phyloP scores from a whole-genome alignment of 2,797 vertebrate genomes.

The Streptopelia turtur region DNA sequence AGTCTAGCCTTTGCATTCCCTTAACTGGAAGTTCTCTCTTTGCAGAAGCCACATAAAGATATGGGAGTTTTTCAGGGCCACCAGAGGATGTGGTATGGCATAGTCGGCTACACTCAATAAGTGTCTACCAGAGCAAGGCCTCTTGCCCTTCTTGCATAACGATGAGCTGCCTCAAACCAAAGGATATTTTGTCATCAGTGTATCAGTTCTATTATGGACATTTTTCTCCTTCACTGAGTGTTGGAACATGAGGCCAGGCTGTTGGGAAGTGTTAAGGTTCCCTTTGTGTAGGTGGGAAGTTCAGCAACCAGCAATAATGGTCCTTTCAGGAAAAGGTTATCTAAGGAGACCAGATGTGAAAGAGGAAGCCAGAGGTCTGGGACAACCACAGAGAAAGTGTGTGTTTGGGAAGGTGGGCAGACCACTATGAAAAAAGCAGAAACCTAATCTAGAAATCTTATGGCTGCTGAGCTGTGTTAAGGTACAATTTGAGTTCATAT shows the following conservation, averaged over 20 bases:
- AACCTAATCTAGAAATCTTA: not conserved
- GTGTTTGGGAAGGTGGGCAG: not conserved
- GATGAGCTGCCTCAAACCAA: not conserved
- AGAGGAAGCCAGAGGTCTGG: not conserved
- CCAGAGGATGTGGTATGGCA: not conserved
- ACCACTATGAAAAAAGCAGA: not conserved
- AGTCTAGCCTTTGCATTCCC: not conserved
- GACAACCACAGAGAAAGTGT: accelerated
- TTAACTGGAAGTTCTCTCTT: not conserved
- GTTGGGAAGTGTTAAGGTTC: not conserved
- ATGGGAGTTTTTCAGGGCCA: not conserved
- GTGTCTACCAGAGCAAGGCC: not conserved
- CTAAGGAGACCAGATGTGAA: not conserved
- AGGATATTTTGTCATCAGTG: accelerated
- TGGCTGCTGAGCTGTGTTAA: not conserved
- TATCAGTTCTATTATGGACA: not conserved
- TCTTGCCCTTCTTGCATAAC: not conserved
- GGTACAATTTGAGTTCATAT: not conserved
- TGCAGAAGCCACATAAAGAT: not conserved
- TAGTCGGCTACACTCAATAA: accelerated
- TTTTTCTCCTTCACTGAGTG: not conserved
- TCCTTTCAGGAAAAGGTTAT: not conserved
- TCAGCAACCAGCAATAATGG: not conserved
- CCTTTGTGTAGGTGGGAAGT: not conserved
- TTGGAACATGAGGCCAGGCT: not conserved